These are phyloP conservation scores for Ellobium chinense DNA, from an alignment of 2,888 invertebrate genomes.

Conservation along the genomic window DNA sequence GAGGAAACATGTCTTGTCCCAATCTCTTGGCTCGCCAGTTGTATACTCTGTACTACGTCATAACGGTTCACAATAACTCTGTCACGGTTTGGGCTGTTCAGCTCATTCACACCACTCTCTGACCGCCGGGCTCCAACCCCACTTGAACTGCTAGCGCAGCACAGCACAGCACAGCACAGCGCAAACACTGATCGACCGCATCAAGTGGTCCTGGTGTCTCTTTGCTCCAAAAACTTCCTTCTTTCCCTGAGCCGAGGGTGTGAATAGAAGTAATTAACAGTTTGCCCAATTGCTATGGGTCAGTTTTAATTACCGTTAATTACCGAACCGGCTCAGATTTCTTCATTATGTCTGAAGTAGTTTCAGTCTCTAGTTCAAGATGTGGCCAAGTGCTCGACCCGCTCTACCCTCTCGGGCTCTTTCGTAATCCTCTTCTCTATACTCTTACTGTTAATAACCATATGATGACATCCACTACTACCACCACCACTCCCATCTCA, in stretches of 20 bases:
- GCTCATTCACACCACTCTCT: no score
- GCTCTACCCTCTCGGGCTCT: neutral
- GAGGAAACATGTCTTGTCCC: no score
- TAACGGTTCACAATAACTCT: no score
- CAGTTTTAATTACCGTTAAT: conserved; percentile 13
- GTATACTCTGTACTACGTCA: no score
- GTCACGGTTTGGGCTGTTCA: no score
- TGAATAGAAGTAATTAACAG: conserved; percentile 8
- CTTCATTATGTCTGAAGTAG: conserved; percentile 27
- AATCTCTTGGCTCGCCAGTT: no score
- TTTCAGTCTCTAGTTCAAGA: neutral
- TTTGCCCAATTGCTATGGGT: neutral
- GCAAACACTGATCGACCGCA: no score
- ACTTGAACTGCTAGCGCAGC: no score
- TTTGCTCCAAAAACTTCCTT: no score
- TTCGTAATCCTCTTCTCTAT: neutral
- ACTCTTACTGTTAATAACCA: neutral
- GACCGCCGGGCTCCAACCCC: no score
- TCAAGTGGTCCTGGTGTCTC: no score
- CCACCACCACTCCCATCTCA: neutral
- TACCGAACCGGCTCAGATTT: neutral
- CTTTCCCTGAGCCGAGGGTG: conserved; percentile 1
- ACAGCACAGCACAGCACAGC: no score
- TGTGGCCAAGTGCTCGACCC: conserved; percentile 4
- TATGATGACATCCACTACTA: neutral